phyloP scores from a whole-genome alignment of 2,797 vertebrate species.

The Odontamblyopus rebecca region DNA sequence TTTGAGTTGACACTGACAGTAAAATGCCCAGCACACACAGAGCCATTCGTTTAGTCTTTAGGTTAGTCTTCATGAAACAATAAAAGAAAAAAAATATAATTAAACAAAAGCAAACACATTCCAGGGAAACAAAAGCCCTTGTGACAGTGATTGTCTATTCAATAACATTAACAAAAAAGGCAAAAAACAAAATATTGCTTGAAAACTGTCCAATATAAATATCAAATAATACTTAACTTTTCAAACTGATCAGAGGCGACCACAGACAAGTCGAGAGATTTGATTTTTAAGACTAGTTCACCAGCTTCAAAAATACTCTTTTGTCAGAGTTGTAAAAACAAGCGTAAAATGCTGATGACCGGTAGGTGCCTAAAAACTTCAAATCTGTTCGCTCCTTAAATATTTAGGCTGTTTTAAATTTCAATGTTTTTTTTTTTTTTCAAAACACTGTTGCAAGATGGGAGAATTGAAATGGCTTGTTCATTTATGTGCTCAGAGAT shows the following conservation, averaged over 20 bases:
- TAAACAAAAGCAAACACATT: constrained; percentile 65
- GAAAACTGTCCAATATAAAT: constrained; percentile 71
- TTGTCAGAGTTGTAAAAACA: constrained; percentile 49
- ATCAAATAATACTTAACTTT: constrained; percentile 53
- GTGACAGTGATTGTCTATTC: constrained; percentile 84
- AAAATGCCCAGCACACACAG: constrained; percentile 75
- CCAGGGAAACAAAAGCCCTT: constrained; percentile 84
- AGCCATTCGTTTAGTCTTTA: constrained; percentile 77
- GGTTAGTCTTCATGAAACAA: constrained; percentile 62
- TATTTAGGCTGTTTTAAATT: constrained; percentile 62
- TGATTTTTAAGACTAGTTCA: constrained; percentile 66
- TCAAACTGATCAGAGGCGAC: constrained; percentile 55
- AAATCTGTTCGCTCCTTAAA: constrained; percentile 55
- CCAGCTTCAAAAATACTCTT: constrained; percentile 51
- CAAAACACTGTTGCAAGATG: constrained; percentile 68
- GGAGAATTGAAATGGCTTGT: constrained; percentile 81
- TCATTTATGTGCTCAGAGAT: constrained; percentile 80
- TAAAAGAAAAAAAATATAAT: constrained; percentile 13
- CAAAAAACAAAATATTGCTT: constrained; percentile 75
- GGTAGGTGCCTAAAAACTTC: constrained; percentile 51
- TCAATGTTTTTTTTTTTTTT: constrained; percentile 45
- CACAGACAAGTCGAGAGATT: constrained; percentile 51
- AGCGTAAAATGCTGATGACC: constrained; percentile 42
- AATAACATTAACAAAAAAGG: constrained; percentile 68
- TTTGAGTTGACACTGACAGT: constrained; percentile 75